Evolutionary conservation across 1,140 invertebrate genomes (phyloP), one percentile per base, ranked within the genome.

Genomic region (Drosophila elegans): DNA sequence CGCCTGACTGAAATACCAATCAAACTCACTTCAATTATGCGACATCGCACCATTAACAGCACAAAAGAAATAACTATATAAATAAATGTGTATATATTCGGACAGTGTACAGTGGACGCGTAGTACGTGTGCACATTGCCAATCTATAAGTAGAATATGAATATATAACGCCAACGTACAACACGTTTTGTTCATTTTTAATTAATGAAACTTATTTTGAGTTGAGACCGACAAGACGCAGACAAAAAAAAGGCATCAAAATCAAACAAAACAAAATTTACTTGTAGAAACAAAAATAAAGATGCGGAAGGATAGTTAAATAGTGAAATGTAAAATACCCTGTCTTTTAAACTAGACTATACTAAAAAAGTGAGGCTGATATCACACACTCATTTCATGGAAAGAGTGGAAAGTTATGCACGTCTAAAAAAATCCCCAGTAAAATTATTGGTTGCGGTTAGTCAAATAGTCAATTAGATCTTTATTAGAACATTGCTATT

Each of bases 171-270:
- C 49, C 60, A 68, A 72, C 62, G 56, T 80, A 67, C 59, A 76
- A 74, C 78, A 86, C 82, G 82, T 82, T 86, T 88, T 78, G 74
- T 73, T 88, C 57, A 82, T 82, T 88, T 79, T 86, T 86, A 88
- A 86, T 88, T 86, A 81, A 86, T 88, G 71, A 86, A 86, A 79
- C 66, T 76, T 88, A 88, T 86, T 82, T 86, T 32, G 59, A 69
- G 66, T 59, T 41, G 51, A 54, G 29, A 71, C 39, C 62, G 42
- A 69, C 66, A 27, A 69, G 66, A 29, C 67, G 48, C 45, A 85
- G 55, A 80, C 52, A 53, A 66, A 84, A 85, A 76, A 74, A 80
- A 77, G 74, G 59, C 38, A 72, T 74, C 25, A 41, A 64, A 64
- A 52, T 41, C 34, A 32, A 41, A 11, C 52, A 69, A 63, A 61